Conservation (phyloP, 1,140 invertebrate species). For the Drosophila bocki region DNA sequence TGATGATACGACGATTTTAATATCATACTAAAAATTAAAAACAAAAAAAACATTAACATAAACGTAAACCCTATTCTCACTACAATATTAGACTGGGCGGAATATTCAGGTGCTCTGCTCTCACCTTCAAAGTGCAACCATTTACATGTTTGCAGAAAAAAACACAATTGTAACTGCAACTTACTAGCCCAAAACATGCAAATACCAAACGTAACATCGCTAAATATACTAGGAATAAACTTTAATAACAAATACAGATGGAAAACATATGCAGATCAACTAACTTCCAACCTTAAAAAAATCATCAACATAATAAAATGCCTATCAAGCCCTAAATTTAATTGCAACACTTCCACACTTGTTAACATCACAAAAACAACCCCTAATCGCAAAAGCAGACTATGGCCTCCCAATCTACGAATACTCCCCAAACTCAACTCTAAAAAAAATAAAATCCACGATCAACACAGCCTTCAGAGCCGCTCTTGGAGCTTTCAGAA, state of each 20-base stretch:
- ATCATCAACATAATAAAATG: too few species aligned
- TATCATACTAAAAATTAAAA: slow-evolving; percentile 22
- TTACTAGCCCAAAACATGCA: too few species aligned
- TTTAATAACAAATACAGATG: neutral
- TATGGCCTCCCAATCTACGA: too few species aligned
- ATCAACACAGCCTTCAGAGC: too few species aligned
- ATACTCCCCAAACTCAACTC: too few species aligned
- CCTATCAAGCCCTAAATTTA: too few species aligned
- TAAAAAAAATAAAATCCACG: too few species aligned
- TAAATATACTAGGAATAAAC: neutral
- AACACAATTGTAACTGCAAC: neutral
- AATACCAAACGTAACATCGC: neutral
- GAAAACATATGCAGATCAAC: neutral
- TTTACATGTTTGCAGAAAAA: slow-evolving; percentile 25
- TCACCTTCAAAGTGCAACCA: slow-evolving; percentile 10
- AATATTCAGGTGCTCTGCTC: slow-evolving; percentile 20
- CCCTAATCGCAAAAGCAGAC: too few species aligned
- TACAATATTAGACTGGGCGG: slow-evolving; percentile 19
- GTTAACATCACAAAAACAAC: too few species aligned
- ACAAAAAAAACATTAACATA: slow-evolving; percentile 22
- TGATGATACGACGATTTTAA: slow-evolving; percentile 3
- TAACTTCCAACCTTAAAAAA: too few species aligned
- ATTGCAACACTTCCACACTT: too few species aligned
- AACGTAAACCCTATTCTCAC: slow-evolving; percentile 20
- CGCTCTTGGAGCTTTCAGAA: too few species aligned